Percentiles rank a stretch among this genome's conserved stretches.
These are phyloP conservation scores for Epinephelus cyanopodus DNA, from an alignment of 2,113 vertebrate genomes.

Conservation along the genomic window DNA sequence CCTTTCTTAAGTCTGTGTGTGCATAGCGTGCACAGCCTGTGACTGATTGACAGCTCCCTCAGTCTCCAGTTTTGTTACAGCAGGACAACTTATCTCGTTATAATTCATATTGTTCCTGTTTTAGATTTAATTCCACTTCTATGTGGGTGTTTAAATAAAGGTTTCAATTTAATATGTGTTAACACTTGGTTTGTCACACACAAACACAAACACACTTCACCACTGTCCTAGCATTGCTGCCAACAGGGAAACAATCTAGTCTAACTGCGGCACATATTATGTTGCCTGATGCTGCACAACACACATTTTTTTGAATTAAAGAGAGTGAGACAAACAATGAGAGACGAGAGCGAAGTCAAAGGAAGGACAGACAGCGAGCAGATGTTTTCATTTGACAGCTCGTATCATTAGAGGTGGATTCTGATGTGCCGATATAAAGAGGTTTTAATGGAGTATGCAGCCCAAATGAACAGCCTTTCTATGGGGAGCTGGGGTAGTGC, in stretches of 20 bases:
- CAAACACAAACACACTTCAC: neutral
- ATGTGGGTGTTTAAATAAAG: neutral
- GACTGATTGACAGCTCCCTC: neutral
- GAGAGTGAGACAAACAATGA: neutral
- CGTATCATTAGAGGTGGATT: slow-evolving; percentile 30
- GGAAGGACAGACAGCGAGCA: slow-evolving; percentile 22
- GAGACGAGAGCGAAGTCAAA: slow-evolving; percentile 10
- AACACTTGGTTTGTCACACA: neutral
- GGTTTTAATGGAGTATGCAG: slow-evolving; percentile 58
- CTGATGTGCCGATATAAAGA: slow-evolving; percentile 40
- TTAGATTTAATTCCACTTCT: no score
- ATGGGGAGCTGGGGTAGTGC: slow-evolving; percentile 32
- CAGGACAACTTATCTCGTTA: neutral
- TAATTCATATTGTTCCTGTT: neutral
- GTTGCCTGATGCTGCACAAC: neutral
- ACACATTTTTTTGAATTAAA: neutral
- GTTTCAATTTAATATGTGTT: neutral
- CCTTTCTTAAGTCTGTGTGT: neutral
- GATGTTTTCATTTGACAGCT: slow-evolving; percentile 56
- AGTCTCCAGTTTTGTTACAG: neutral
- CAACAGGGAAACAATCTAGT: neutral
- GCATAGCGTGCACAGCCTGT: neutral
- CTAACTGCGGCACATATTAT: neutral
- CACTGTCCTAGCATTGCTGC: neutral
- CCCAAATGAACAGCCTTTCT: slow-evolving; percentile 59